A percentile compares a stretch with the other conserved stretches of the same genome.
Evolutionary conservation across 2,797 vertebrate genomes (phyloP).

Genomic region (Acanthornis magna): DNA sequence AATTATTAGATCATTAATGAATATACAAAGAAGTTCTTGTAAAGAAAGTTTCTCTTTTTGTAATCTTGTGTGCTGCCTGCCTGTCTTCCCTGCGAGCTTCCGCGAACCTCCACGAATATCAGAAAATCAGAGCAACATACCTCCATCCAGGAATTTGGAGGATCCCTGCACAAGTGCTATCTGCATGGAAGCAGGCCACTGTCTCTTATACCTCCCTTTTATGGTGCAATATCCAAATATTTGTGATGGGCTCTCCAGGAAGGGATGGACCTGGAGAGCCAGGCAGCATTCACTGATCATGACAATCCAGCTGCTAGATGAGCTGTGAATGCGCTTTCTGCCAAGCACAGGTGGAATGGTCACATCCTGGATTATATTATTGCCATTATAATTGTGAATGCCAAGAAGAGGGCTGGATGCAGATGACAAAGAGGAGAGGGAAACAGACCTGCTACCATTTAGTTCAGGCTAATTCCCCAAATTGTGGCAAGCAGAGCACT

Average conservation of each 20-base stretch:
- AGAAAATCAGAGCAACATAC: too few species aligned
- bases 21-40: too few species aligned
- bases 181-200: not conserved
- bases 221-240: not conserved
- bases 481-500: not conserved
- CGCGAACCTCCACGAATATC: too few species aligned
- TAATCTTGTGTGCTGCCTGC: too few species aligned
- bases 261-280: not conserved
- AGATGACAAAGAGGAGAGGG: not conserved
- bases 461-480: not conserved
- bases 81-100: too few species aligned
- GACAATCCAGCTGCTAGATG: not conserved
- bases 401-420: not conserved
- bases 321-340: not conserved
- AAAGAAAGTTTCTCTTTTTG: too few species aligned
- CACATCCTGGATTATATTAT: not conserved
- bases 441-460: not conserved
- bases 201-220: not conserved
- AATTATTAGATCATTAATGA: too few species aligned
- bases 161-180: not conserved
- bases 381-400: not conserved
- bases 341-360: accelerated
- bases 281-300: accelerated
- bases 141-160: not conserved
- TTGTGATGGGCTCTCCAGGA: not conserved